Base-by-base conservation (phyloP, 2,888 invertebrate genomes). In the Drosophila putrida region DNA sequence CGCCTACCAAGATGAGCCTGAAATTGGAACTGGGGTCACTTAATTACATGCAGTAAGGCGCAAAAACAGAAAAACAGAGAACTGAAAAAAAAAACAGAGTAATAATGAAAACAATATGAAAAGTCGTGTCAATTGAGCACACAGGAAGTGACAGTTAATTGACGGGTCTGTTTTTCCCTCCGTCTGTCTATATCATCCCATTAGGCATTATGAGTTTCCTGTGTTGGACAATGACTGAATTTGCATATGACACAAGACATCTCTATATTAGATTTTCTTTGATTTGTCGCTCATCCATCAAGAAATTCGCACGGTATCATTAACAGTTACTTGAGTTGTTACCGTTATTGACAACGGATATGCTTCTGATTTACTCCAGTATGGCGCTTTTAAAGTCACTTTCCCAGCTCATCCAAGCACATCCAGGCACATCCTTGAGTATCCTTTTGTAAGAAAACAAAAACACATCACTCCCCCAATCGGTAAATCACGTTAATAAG, bases 401-500 rank as follows among this genome's bases (percentile, higher is more conserved):
- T 85, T 85, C 85, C 88, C 85, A 85, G 89, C 71, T 46, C 61
- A 58, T 55, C 57, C 51, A 57, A 33, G 53, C 60, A 65, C 60
- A 69, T 38, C 53, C 53, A 44, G 49, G 31, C 68, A 62, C 66
- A 74, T 63, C 78, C 62, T 78, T 47, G 58, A 75, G 76, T 58
- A 64, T 71, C 74, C 59, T 80, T 61, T 33, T 35, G 13, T 65
- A 15, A 59, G 33, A 53, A 50, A 9, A n/a, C n/a, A 33, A 27
- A 60, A 73, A 57, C 54, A 25, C 61, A 80, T 83, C 80, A 80
- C 82, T 78, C 78, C 83, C 87, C 70, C 69, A 70, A 77, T 72
- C 86, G 75, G 88, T 83, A 86, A 86, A 86, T 86, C 86, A 86
- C 86, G 78, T 71, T 86, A 86, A 86, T 86, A 86, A 85, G 83